phyloP scores from a whole-genome alignment of 2,888 invertebrate species.

The Laothoe populi region DNA sequence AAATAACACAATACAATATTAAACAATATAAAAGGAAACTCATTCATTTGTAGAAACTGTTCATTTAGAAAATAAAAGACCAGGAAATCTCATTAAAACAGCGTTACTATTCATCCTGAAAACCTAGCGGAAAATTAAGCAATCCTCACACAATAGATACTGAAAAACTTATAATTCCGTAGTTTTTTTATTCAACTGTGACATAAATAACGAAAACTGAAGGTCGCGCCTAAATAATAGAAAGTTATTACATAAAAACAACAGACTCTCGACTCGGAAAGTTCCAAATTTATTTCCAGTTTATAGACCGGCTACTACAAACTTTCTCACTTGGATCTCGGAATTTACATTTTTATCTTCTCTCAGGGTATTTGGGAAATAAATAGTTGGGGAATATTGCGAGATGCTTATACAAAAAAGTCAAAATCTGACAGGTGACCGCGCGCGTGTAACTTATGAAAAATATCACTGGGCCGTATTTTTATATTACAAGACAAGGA shows the following conservation, averaged over 20 bases:
- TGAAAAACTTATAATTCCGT: constrained; percentile 58
- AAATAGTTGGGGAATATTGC: constrained; percentile 4
- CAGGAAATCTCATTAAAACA: constrained; percentile 64
- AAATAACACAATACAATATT: background rate
- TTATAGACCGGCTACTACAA: constrained; percentile 31
- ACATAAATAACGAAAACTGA: constrained; percentile 53
- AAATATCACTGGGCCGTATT: constrained; percentile 50
- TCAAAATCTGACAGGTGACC: constrained; percentile 32
- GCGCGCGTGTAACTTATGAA: constrained; percentile 49
- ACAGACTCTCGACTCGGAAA: constrained; percentile 33
- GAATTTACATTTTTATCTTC: constrained; percentile 2
- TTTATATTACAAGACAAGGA: constrained; percentile 46
- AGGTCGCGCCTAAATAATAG: constrained; percentile 50
- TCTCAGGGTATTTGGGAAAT: background rate
- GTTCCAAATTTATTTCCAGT: constrained; percentile 39
- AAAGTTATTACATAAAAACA: constrained; percentile 51
- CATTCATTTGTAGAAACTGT: constrained; percentile 49
- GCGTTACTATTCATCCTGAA: constrained; percentile 66
- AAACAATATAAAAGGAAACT: constrained; percentile 26
- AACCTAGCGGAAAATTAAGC: constrained; percentile 74
- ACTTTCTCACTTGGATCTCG: constrained; percentile 2
- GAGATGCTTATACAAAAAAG: constrained; percentile 12
- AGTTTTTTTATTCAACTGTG: constrained; percentile 43
- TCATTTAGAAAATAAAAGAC: constrained; percentile 60
- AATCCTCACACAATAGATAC: constrained; percentile 60